phyloP scores from a whole-genome alignment of 2,113 vertebrate genomes.

The Hypocryptadius cinnamomeus region DNA sequence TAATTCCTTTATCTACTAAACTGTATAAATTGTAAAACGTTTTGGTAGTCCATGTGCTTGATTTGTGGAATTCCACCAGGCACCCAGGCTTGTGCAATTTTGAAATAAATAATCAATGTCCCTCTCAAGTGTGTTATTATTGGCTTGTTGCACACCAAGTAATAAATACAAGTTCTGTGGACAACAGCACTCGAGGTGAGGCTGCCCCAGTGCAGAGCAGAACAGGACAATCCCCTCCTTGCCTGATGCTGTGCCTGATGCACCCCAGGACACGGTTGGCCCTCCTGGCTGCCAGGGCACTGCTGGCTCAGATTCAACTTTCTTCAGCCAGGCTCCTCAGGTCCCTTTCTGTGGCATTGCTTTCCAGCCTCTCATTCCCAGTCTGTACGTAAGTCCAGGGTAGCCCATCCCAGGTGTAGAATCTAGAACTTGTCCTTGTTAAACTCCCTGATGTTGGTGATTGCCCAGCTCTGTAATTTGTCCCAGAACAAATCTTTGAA shows the following conservation, averaged over 20 bases:
- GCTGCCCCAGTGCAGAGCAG: background rate
- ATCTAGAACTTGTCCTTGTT: background rate
- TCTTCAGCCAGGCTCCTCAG: rapidly evolving
- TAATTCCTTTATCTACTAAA: background rate
- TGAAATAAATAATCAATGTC: background rate
- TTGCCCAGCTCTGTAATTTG: background rate
- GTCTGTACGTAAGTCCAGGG: rapidly evolving
- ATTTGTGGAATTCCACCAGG: background rate
- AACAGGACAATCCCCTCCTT: background rate
- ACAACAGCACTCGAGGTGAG: background rate
- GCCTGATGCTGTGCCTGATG: background rate
- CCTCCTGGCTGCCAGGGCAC: background rate
- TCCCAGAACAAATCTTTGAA: background rate
- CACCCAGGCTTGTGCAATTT: background rate
- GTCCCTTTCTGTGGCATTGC: background rate
- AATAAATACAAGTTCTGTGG: background rate
- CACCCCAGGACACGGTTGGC: rapidly evolving
- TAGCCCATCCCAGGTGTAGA: background rate
- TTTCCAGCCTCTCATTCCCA: background rate
- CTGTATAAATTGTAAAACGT: background rate
- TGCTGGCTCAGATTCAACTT: background rate
- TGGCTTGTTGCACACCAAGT: background rate
- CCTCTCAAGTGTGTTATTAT: background rate
- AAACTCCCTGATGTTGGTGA: background rate
- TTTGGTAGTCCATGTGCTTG: rapidly evolving